Evolutionary conservation across 2,888 invertebrate genomes (phyloP).

Genomic region (Eilema caniola): DNA sequence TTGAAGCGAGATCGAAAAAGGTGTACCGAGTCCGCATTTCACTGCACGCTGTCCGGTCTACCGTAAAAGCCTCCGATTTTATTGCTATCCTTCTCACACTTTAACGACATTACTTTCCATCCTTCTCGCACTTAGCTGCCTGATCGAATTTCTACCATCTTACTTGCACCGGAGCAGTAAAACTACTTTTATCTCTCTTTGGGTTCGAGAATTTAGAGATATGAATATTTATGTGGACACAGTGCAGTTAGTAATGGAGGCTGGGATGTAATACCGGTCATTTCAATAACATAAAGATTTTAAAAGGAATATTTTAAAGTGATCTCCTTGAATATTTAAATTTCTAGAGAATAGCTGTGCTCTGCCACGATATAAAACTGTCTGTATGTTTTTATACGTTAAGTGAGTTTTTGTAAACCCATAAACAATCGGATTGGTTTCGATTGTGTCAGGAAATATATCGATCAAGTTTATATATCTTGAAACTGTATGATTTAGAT

Average conservation of each 20-base stretch:
- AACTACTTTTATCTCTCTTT: conserved; percentile 84
- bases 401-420: conserved; percentile 37
- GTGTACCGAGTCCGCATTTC: conserved; percentile 82
- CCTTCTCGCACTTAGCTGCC: conserved; percentile 70
- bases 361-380: conserved; percentile 41
- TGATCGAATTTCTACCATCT: conserved; percentile 86
- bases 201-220: conserved; percentile 78
- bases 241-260: conserved; percentile 79
- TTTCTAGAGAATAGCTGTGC: conserved; percentile 50
- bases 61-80: conserved; percentile 86
- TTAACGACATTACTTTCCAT: conserved; percentile 47
- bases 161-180: conserved; percentile 83
- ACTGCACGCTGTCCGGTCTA: conserved; percentile 83
- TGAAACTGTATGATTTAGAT: background rate
- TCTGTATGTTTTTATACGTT: conserved; percentile 44
- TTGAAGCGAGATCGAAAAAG: conserved; percentile 84
- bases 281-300: conserved; percentile 77
- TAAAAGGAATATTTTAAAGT: conserved; percentile 68
- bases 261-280: conserved; percentile 71
- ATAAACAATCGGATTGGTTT: conserved; percentile 21
- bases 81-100: conserved; percentile 67
- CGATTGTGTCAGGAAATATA: conserved; percentile 23
- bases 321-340: conserved; percentile 61
- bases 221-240: conserved; percentile 83
- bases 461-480: background rate